Conservation (phyloP, 2,797 vertebrate species). For the Ptychobarbus kaznakovi region DNA sequence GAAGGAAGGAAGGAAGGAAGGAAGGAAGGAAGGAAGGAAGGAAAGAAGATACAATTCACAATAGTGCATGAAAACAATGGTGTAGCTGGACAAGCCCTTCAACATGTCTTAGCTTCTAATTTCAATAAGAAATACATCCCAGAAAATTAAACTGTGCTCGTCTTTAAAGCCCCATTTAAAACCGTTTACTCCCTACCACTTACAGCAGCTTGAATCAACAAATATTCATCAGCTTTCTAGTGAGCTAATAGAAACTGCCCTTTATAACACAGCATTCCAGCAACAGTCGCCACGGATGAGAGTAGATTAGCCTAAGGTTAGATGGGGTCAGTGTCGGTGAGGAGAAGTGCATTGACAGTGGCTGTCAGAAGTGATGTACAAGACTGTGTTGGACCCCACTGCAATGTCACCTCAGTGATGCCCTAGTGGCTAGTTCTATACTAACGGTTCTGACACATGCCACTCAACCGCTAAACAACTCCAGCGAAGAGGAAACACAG, state of each 20-base stretch:
- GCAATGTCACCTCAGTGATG: constrained; percentile 65
- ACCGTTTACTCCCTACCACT: neutral
- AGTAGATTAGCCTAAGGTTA: constrained; percentile 48
- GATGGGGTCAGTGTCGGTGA: neutral
- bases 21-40: too few relatives aligned
- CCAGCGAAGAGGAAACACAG: neutral
- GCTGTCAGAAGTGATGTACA: constrained; percentile 78
- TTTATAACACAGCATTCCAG: neutral
- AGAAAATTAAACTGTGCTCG: neutral
- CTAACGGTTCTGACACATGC: constrained; percentile 37
- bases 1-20: too few relatives aligned
- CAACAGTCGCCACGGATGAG: neutral
- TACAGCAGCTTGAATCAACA: neutral
- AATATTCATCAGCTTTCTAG: neutral
- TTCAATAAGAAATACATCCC: neutral
- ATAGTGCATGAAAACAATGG: too few relatives aligned
- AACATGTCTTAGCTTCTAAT: neutral
- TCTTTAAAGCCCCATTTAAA: neutral
- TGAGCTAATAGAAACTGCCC: neutral
- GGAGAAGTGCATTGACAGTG: constrained; percentile 53
- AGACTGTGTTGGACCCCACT: constrained; percentile 67
- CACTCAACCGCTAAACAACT: constrained; percentile 6
- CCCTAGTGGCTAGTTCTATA: neutral
- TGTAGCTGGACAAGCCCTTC: neutral
- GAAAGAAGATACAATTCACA: too few relatives aligned